phyloP scores from a whole-genome alignment of 2,797 vertebrate species.

The Hypotaenidia philippensis region DNA sequence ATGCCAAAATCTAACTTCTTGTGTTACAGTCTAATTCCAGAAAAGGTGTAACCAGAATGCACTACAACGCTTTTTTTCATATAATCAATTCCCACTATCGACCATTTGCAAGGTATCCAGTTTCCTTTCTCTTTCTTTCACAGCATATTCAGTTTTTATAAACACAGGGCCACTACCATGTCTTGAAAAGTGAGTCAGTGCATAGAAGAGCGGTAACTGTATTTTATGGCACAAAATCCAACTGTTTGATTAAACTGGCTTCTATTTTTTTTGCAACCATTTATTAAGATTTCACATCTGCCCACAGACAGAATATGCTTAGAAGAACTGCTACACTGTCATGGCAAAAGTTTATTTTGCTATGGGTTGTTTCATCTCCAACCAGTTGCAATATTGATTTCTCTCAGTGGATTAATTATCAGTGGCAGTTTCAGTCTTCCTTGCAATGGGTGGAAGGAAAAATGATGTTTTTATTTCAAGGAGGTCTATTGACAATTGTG shows the following conservation, averaged over 20 bases:
- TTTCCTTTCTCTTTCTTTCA: neutral
- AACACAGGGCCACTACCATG: neutral
- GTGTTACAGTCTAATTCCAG: neutral
- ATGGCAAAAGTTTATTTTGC: constrained; percentile 77
- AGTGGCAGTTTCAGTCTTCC: constrained; percentile 77
- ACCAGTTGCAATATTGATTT: constrained; percentile 82
- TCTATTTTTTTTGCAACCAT: neutral
- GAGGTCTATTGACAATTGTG: constrained; percentile 75
- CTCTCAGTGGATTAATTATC: constrained; percentile 83
- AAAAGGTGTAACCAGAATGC: neutral
- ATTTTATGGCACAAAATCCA: constrained; percentile 31
- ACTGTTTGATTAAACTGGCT: constrained; percentile 30
- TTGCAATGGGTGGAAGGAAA: constrained; percentile 77
- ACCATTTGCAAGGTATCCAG: neutral
- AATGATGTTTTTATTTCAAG: constrained; percentile 83
- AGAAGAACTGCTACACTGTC: constrained; percentile 43
- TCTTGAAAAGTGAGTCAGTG: constrained; percentile 17
- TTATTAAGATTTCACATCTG: constrained; percentile 57
- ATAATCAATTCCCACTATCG: neutral
- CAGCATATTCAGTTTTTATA: neutral
- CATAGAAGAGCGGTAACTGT: constrained; percentile 50
- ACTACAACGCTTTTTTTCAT: neutral
- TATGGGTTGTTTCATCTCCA: constrained; percentile 78
- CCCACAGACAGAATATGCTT: constrained; percentile 31
- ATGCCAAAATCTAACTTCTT: neutral